Conservation (phyloP, 2,113 vertebrate species). For the Paramisgurnus dabryanus region DNA sequence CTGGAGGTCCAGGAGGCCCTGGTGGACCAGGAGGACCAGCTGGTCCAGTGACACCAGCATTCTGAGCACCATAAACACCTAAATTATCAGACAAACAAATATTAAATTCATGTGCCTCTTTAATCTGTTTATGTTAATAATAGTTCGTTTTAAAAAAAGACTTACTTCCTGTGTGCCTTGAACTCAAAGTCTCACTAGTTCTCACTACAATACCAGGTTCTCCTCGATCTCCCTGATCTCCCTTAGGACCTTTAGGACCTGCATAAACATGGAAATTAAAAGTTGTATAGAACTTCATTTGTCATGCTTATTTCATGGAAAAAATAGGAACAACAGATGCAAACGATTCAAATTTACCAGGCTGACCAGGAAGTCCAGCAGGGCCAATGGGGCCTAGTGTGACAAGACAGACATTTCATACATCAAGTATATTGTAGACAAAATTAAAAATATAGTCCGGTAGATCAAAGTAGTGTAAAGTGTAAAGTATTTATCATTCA, state of each 20-base stretch:
- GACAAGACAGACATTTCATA: background rate
- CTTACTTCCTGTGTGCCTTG: conserved; percentile 62
- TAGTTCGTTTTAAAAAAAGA: background rate
- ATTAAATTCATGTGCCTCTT: background rate
- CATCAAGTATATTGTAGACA: too few species aligned
- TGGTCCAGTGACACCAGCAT: conserved; percentile 26
- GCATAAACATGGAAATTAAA: conserved; percentile 29
- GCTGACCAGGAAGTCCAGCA: conserved; percentile 87
- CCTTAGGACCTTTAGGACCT: conserved; percentile 76
- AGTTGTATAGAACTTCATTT: background rate
- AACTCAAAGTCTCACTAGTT: conserved; percentile 63
- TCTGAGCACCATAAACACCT: conserved; percentile 50
- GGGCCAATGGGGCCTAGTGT: conserved; percentile 86
- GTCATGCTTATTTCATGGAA: background rate
- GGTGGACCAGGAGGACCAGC: conserved; percentile 67
- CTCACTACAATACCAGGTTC: conserved; percentile 66
- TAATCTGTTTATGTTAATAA: background rate
- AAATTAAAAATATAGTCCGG: too few species aligned
- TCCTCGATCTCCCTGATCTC: conserved; percentile 78
- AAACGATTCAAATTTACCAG: conserved; percentile 73
- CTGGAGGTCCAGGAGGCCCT: conserved; percentile 71
- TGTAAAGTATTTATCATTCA: too few species aligned
- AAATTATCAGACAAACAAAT: background rate
- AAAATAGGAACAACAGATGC: background rate
- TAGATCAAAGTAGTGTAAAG: too few species aligned